Evolutionary conservation across 2,888 invertebrate genomes (phyloP).

Genomic region (Oxyscelio sp.): DNA sequence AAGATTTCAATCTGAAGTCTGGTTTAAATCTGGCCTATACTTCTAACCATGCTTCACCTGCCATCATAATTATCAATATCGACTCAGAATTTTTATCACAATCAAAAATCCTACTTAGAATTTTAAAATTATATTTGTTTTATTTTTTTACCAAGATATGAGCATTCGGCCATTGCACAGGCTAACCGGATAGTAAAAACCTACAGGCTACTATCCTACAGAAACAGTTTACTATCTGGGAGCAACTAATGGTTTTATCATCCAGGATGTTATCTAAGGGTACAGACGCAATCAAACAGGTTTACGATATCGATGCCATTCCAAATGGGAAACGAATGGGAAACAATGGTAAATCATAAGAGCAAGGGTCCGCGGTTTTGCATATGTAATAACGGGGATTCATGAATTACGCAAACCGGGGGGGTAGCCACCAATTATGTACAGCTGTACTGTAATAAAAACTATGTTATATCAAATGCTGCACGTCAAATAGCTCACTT

Average conservation of each 20-base stretch:
- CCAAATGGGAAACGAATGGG: neutral
- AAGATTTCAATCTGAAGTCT: too few species aligned
- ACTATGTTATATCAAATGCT: constrained; percentile 67
- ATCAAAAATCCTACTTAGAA: too few species aligned
- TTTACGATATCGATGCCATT: constrained; percentile 4
- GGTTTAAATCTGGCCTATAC: too few species aligned
- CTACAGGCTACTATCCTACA: too few species aligned
- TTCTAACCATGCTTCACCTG: too few species aligned
- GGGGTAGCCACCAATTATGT: constrained; percentile 79
- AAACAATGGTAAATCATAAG: neutral
- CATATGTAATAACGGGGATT: constrained; percentile 22
- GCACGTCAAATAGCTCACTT: constrained; percentile 67
- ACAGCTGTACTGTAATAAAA: constrained; percentile 83
- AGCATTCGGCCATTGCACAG: too few species aligned
- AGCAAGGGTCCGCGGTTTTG: constrained; percentile 9
- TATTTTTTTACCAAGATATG: too few species aligned
- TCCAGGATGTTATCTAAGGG: neutral
- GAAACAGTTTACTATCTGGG: too few species aligned
- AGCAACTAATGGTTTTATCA: neutral
- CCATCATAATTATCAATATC: too few species aligned
- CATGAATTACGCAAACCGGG: constrained; percentile 15
- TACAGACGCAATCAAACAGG: constrained; percentile 17
- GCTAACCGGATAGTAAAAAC: too few species aligned
- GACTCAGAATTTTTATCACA: too few species aligned
- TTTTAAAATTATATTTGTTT: too few species aligned